Percentiles rank a stretch among this genome's conserved stretches.
Conservation (phyloP, 2,888 invertebrate genomes). For the Cantharis nigra region DNA sequence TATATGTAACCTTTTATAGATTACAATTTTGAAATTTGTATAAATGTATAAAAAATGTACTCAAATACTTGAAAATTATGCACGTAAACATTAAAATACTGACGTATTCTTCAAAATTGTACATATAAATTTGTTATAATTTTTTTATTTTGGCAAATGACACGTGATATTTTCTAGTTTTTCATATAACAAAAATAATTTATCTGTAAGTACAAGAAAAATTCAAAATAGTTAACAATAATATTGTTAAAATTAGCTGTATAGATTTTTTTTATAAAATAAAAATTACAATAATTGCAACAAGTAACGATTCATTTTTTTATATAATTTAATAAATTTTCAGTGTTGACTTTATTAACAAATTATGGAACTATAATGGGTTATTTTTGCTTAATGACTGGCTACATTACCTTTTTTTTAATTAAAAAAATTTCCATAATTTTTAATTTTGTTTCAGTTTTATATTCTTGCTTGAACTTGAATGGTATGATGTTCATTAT, state of each 20-base stretch:
- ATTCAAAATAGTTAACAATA: neutral
- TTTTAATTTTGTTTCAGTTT: neutral
- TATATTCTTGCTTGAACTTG: neutral
- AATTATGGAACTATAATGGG: neutral
- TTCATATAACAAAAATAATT: neutral
- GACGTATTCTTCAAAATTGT: neutral
- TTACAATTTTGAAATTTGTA: slow-evolving; percentile 7
- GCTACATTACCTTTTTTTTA: neutral
- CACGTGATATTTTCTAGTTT: slow-evolving; percentile 3
- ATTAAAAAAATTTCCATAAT: neutral
- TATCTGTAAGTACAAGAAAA: neutral
- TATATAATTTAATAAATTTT: neutral
- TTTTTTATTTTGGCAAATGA: neutral
- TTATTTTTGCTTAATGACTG: neutral
- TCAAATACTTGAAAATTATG: slow-evolving; percentile 6
- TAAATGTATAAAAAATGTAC: slow-evolving; percentile 16
- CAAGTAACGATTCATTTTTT: neutral
- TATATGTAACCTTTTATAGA: neutral
- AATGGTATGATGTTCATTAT: neutral
- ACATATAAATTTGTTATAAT: neutral
- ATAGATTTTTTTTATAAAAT: neutral
- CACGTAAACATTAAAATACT: neutral
- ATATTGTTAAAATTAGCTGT: neutral
- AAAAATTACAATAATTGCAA: neutral
- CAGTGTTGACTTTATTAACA: neutral